Evolutionary conservation across 2,888 invertebrate species (phyloP), one percentile per base, ranked within the genome.

Genomic region (Pecten maximus): DNA sequence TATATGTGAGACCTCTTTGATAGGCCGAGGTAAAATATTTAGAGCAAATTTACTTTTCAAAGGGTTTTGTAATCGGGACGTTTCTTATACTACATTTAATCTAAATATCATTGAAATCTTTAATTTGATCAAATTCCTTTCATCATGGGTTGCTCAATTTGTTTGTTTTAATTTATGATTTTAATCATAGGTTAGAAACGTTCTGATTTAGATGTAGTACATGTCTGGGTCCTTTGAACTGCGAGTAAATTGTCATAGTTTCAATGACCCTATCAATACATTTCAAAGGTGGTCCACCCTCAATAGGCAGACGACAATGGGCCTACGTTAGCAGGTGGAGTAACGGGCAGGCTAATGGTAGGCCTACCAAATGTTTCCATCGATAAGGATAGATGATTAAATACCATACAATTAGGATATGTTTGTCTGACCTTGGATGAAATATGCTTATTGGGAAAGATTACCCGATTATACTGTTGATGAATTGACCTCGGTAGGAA

Each of bases 141-240:
- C 74, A 74, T 74, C 74, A 74, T 74, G 10, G 74, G 74, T 74
- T 74, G 74, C 74, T 74, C 74, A 74, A 74, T 74, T 74, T 74
- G 74, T 74, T 74, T 74, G 74, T 74, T 74, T 74, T 74, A 74
- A 74, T 74, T 74, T 74, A 74, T 74, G 74, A 74, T 74, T 74
- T 74, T 74, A 74, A 74, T 74, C 74, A 74, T 74, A 74, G 74
- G 74, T 74, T 74, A 74, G 28, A 74, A 74, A 8, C 10, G 74
- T 74, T 8, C 74, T 74, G 28, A 35, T 35, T 74, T 74, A 8
- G 35, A 8, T 35, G 74, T 74, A 35, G 74, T 74, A 74, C 74
- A 74, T 28, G 74, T 74, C 74, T 74, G 35, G 28, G 74, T 74
- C 74, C 74, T 74, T 74, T 74, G 74, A 74, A 74, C 74, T 74